Base-by-base conservation (phyloP, 2,113 vertebrate genomes). In the Plecturocebus donacophilus region DNA sequence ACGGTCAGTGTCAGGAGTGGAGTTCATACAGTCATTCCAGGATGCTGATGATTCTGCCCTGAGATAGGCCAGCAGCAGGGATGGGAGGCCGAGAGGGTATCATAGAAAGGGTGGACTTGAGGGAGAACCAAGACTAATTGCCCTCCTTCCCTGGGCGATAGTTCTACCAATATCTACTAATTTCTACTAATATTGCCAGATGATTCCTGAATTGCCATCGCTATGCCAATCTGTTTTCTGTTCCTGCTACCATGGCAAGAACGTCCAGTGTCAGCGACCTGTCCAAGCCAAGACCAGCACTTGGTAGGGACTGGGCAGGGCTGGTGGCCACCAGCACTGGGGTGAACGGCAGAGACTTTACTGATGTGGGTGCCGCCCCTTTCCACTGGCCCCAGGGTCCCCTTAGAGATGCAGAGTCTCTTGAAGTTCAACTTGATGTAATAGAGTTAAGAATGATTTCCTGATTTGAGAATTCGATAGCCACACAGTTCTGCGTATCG, bases 311-410 rank as follows among this genome's bases (percentile, higher is more conserved):
- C 87, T 4, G 52, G 17, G 19, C 1, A 0, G 27, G 47, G 40
- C 30, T 54, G n/a, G 5, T 6, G 40, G 38, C 12, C 9, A 0
- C 56, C 16, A 3, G 2, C 16, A 4, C 20, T 1, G 14, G 0
- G 4, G 19, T 38, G 47, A 58, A 58, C 7, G 58, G 10, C 9
- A 12, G n/a, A 80, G 54, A 11, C 8, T 17, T 42, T 6, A 6
- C 30, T 16, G 13, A 42, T 2, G 0, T 0, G 10, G 23, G 19
- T 64, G 4, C 47, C 6, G 30, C 23, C 75, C 27, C 38, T 79
- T 77, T 61, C 76, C 6, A 0, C 61, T 45, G 32, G 19, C 0
- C 9, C 45, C 47, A 8, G 1, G 0, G 4, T 16, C 77, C 16
- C 5, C 1, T 52, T 20, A 7, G 49, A 83, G 70, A 47, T 2